A percentile compares a stretch with the other conserved stretches of the same genome.
These are phyloP conservation scores for Aethes cnicana DNA, from an alignment of 2,888 invertebrate genomes.

Conservation along the genomic window DNA sequence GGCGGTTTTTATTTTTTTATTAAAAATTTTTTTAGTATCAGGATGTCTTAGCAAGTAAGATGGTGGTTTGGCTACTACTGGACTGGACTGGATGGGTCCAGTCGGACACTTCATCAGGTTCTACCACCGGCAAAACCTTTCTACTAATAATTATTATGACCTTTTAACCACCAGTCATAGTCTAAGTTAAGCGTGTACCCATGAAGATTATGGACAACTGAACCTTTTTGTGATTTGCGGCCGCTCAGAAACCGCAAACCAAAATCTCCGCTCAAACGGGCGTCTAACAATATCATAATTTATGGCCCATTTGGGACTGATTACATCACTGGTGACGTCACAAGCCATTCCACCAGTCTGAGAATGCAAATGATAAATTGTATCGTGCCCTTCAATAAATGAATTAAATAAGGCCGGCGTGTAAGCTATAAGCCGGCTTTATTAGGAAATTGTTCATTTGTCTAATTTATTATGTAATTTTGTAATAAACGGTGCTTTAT, in stretches of 20 bases:
- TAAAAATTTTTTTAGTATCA: too few species aligned
- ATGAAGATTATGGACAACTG: too few species aligned
- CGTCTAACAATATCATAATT: constrained; percentile 32
- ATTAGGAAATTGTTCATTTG: constrained; percentile 24
- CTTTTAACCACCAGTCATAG: too few species aligned
- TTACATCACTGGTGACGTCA: constrained; percentile 77
- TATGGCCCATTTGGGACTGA: constrained; percentile 45
- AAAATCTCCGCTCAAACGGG: neutral
- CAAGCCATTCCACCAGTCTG: constrained; percentile 54
- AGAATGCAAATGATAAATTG: constrained; percentile 54
- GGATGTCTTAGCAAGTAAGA: too few species aligned
- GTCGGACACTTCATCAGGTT: too few species aligned
- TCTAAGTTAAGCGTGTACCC: too few species aligned
- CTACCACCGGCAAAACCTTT: too few species aligned
- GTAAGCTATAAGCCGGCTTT: constrained; percentile 19
- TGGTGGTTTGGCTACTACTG: too few species aligned
- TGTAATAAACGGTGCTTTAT: neutral
- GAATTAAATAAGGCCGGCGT: constrained; percentile 41
- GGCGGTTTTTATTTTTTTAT: too few species aligned
- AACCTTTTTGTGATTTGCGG: neutral
- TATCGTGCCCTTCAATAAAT: constrained; percentile 61
- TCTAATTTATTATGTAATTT: neutral
- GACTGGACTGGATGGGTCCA: too few species aligned
- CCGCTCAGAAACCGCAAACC: neutral
- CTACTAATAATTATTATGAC: too few species aligned